Evolutionary conservation across 2,113 vertebrate species (phyloP), one percentile per base, ranked within the genome.

Genomic region (Todiramphus saurophagus): DNA sequence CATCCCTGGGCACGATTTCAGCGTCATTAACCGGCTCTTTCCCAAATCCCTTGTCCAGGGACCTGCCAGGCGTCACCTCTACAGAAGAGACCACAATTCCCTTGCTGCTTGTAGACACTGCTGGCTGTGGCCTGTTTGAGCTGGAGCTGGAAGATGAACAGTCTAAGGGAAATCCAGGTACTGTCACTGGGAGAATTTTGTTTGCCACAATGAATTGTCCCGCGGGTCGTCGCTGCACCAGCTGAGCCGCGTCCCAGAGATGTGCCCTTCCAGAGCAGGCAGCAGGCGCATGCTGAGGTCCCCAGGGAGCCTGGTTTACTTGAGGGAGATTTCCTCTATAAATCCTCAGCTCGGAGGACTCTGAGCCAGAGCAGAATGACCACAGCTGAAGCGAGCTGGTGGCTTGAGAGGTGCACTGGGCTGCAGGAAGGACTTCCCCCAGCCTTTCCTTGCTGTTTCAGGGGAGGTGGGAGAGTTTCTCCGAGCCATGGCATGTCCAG

Each of bases 141-240:
- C 98, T 99, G 93, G 99, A 99, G 18, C 97, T 97, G 44, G 92
- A 98, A 13, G 98, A 99, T 9, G 99, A 99, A 25, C 99, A 99
- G 96, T 99, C 99, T 7, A 99, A 98, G 93, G 99, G 99, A 28
- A 99, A 99, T 85, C 97, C 98, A 90, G 99, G 99, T 99, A 95
- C 74, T 0, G 1, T 21, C 1, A 0, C 11, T 60, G 0, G 3
- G 39, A 35, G 30, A 16, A 13, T 8, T 25, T 5, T 15, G 0
- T 2, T 33, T 50, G 24, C 58, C 44, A n/a, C 43, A 74, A 50
- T 4, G 9, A 35, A 9, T 18, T 13, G 27, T 23, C 44, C 25
- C 8, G 1, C 0, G 1, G 55, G 48, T 18, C 7, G 21, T 41
- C 31, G 2, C 73, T 13, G 37, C 33, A 2, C 27, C 21, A 20